Evolutionary conservation across 2,797 vertebrate species (phyloP), one percentile per base, ranked within the genome.

Genomic region (Tarsius wallacei): DNA sequence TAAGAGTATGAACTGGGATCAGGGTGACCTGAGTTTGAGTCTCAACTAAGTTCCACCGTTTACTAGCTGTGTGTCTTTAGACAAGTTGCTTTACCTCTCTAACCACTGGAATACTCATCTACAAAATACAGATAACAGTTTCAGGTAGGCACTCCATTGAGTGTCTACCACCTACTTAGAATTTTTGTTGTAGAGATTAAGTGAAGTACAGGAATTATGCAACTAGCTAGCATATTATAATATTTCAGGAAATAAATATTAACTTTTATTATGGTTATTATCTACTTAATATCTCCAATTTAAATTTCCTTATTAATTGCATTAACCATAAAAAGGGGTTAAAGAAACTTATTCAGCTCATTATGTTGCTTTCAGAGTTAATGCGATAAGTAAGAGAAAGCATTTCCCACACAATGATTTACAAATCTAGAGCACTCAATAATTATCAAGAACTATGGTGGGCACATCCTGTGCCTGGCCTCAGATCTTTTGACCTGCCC

Each of bases 191-290:
- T 55, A 36, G 26, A 42, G 17, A 24, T 87, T 74, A 59, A 31
- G 24, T 85, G 28, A 93, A 80, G 59, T 31, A 80, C 71, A 95
- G 36, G 33, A 66, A 87, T 78, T 83, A 42, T 0, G 1, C 7
- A 64, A 76, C 42, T 78, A 57, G 11, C 13, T 83, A 59, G 2
- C 11, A 31, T 15, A 63, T 93, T 17, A 78, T 59, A 82, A 68
- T 47, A 89, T 59, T 82, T 80, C 16, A 91, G 70, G 28, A 88
- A 85, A 64, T 94, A 51, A 78, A 61, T 63, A 57, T 33, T 78
- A 91, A 78, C 7, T 93, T 47, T 5, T 47, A 1, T 53, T 33
- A 63, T 1, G 0, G 24, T 74, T 85, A 55, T 71, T 73, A 53
- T 21, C 33, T 85, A 51, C 47, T 73, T 94, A 36, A 4, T 78